phyloP scores from a whole-genome alignment of 2,113 vertebrate genomes.

The Aptenodytes patagonicus region DNA sequence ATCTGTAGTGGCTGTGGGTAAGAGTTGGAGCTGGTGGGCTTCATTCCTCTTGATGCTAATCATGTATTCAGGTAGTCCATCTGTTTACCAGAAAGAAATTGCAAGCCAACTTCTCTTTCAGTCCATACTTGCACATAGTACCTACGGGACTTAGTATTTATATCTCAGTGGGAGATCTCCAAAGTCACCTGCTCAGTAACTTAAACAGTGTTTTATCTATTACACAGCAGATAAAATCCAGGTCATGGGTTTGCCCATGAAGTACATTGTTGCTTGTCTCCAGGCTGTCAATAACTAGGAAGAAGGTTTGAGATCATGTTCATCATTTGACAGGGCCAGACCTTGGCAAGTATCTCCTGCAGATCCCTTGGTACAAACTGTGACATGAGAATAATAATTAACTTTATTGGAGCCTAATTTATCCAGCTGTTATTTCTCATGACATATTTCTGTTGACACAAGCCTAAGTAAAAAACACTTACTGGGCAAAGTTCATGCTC shows the following conservation, averaged over 20 bases:
- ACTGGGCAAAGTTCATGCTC: conserved; percentile 15
- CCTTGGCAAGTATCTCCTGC: neutral
- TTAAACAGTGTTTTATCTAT: neutral
- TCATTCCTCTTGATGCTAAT: neutral
- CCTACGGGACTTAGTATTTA: neutral
- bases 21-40: neutral
- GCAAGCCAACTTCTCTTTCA: neutral
- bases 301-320: neutral
- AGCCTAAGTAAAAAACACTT: conserved; percentile 12
- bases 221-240: neutral
- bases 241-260: neutral
- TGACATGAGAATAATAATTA: conserved; percentile 43
- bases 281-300: neutral
- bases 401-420: conserved; percentile 44
- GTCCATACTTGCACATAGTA: too few species aligned
- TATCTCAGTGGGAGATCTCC: neutral
- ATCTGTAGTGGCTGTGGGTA: neutral
- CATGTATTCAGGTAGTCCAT: neutral
- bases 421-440: conserved; percentile 31
- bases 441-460: conserved; percentile 35
- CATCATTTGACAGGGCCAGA: neutral
- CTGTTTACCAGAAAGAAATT: neutral
- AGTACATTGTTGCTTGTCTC: neutral
- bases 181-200: neutral
- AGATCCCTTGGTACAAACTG: neutral